A percentile compares a stretch with the other conserved stretches of the same genome.
phyloP scores from a whole-genome alignment of 2,888 invertebrate genomes.

The Sussaba pulchella region DNA sequence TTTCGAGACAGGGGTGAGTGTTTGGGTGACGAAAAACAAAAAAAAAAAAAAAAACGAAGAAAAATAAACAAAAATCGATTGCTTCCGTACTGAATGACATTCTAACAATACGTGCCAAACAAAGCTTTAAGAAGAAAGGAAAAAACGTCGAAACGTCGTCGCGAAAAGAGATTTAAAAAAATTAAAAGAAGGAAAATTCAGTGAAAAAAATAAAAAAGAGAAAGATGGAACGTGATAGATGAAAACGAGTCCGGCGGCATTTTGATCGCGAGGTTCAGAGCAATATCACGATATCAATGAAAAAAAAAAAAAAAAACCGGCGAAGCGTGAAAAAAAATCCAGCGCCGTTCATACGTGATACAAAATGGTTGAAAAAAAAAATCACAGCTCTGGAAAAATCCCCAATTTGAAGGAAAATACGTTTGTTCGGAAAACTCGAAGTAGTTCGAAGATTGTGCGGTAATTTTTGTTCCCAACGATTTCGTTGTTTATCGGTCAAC shows the following conservation, averaged over 20 bases:
- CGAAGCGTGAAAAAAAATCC: conserved; percentile 12
- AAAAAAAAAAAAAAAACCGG: background rate
- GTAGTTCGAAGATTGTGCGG: conserved; percentile 68
- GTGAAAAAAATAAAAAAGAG: conserved; percentile 68
- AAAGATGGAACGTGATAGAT: conserved; percentile 17
- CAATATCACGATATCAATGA: conserved; percentile 28
- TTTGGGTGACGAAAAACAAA: conserved; percentile 34
- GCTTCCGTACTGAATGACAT: conserved; percentile 82
- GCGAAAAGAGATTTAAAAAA: conserved; percentile 47
- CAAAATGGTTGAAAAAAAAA: too few relatives aligned
- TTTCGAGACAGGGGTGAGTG: background rate
- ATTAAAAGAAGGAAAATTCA: too few relatives aligned
- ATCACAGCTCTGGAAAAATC: too few relatives aligned
- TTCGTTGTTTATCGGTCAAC: conserved; percentile 23
- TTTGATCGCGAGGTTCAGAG: conserved; percentile 22
- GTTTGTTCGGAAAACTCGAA: conserved; percentile 54
- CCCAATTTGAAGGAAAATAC: conserved; percentile 63
- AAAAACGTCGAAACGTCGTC: conserved; percentile 68
- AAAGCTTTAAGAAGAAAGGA: conserved; percentile 77
- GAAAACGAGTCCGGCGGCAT: conserved; percentile 6
- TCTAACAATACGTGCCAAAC: conserved; percentile 83
- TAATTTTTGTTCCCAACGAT: conserved; percentile 62
- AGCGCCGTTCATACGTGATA: background rate
- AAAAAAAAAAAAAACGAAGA: too few relatives aligned
- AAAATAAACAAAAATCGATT: conserved; percentile 75